Conservation (phyloP, 2,113 vertebrate species). For the Epinephelus moara region DNA sequence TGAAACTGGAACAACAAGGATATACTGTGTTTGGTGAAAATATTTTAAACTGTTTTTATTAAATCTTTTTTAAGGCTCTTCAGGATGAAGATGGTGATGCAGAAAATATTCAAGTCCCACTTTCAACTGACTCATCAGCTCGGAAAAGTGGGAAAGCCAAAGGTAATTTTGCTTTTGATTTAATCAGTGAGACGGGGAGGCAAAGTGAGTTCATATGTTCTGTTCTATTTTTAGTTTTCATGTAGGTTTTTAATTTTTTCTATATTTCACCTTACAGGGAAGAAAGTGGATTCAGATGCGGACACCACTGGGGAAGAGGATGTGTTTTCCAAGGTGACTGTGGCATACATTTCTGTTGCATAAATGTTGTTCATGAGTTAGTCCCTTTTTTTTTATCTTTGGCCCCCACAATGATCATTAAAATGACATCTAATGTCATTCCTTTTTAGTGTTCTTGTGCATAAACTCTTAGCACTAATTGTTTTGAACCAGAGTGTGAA, state of each 20-base stretch:
- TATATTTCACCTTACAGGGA: constrained; percentile 83
- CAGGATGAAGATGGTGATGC: constrained; percentile 97
- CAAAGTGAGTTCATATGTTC: background rate
- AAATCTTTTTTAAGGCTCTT: constrained; percentile 88
- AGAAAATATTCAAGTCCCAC: constrained; percentile 90
- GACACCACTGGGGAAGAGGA: constrained; percentile 92
- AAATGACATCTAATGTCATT: background rate
- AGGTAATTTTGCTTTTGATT: constrained; percentile 83
- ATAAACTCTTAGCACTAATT: background rate
- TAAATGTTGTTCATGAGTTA: background rate
- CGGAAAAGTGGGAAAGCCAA: constrained; percentile 93
- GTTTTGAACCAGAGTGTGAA: background rate
- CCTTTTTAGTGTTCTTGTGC: background rate
- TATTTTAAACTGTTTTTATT: background rate
- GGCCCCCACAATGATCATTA: no score
- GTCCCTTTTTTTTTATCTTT: background rate
- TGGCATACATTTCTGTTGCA: background rate
- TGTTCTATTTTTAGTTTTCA: background rate
- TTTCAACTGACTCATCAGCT: constrained; percentile 86
- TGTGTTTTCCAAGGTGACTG: constrained; percentile 89
- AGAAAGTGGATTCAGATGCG: constrained; percentile 89
- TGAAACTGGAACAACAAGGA: background rate
- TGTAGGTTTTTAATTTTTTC: background rate
- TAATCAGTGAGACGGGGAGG: rapidly evolving
- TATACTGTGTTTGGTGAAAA: background rate